Conservation (phyloP, 1,140 invertebrate genomes). For the Plectus sambesii region DNA sequence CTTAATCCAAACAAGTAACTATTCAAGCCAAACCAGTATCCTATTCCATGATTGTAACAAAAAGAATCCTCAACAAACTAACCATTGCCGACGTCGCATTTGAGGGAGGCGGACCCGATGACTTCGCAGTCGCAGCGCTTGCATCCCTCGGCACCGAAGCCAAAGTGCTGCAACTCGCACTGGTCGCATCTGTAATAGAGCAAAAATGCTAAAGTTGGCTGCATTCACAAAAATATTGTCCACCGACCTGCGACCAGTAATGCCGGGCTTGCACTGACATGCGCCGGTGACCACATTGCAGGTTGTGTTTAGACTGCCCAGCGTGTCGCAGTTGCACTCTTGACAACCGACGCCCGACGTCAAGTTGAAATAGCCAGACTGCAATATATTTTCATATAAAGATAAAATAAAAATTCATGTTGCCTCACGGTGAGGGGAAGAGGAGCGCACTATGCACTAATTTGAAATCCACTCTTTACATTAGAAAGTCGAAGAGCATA, state of each 20-base stretch:
- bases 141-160: constrained; percentile 62
- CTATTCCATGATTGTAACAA: not conserved
- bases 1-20: too few species aligned
- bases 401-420: constrained; percentile 5
- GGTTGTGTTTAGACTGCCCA: constrained; percentile 70
- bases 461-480: too few species aligned
- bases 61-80: too few species aligned
- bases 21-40: constrained; percentile 1
- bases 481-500: constrained; percentile 68
- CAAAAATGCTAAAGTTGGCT: too few species aligned
- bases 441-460: constrained; percentile 23
- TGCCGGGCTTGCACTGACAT: constrained; percentile 70
- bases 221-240: too few species aligned
- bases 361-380: constrained; percentile 65
- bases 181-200: constrained; percentile 71
- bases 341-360: constrained; percentile 58
- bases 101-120: constrained; percentile 32
- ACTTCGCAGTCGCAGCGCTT: constrained; percentile 38
- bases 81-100: constrained; percentile 36
- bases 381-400: too few species aligned
- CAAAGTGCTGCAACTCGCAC: constrained; percentile 72
- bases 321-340: constrained; percentile 68
- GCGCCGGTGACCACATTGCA: constrained; percentile 68
- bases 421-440: constrained; percentile 5
- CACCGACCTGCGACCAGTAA: constrained; percentile 56